phyloP scores from a whole-genome alignment of 2,113 vertebrate genomes.

The Pelusios castaneus region DNA sequence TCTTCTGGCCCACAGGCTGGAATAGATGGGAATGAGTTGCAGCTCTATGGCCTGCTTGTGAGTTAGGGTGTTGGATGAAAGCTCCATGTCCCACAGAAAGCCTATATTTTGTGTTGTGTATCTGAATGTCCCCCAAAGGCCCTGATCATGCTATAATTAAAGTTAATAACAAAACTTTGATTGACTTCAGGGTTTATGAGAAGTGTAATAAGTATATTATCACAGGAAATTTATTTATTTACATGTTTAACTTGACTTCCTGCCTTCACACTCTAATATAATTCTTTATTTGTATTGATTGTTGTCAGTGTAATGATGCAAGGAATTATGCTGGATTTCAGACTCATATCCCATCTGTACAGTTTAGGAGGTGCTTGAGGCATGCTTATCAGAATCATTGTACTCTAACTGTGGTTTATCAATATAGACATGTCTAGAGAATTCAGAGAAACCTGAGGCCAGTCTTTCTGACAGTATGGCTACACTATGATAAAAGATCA shows the following conservation, averaged over 20 bases:
- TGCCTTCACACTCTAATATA: constrained; percentile 18
- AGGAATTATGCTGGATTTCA: constrained; percentile 56
- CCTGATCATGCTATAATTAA: neutral
- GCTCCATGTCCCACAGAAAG: neutral
- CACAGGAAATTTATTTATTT: constrained; percentile 16
- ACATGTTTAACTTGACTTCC: neutral
- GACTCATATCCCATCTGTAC: constrained; percentile 52
- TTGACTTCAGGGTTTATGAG: neutral
- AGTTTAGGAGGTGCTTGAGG: constrained; percentile 52
- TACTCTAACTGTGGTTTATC: constrained; percentile 46
- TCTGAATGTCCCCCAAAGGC: neutral
- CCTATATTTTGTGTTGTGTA: neutral
- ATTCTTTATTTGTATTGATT: constrained; percentile 48
- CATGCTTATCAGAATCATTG: constrained; percentile 50
- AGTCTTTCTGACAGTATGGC: neutral
- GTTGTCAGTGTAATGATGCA: constrained; percentile 23
- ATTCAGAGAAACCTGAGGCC: constrained; percentile 36
- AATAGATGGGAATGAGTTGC: neutral
- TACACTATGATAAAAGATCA: neutral
- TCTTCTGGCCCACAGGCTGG: neutral
- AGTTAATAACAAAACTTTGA: neutral
- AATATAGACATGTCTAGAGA: constrained; percentile 42
- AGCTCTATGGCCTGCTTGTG: neutral
- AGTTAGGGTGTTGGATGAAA: neutral
- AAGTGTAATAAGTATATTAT: constrained; percentile 30